A percentile compares a stretch with the other conserved stretches of the same genome.
Conservation (phyloP, 2,797 vertebrate species). For the Sebastes trivittatus region DNA sequence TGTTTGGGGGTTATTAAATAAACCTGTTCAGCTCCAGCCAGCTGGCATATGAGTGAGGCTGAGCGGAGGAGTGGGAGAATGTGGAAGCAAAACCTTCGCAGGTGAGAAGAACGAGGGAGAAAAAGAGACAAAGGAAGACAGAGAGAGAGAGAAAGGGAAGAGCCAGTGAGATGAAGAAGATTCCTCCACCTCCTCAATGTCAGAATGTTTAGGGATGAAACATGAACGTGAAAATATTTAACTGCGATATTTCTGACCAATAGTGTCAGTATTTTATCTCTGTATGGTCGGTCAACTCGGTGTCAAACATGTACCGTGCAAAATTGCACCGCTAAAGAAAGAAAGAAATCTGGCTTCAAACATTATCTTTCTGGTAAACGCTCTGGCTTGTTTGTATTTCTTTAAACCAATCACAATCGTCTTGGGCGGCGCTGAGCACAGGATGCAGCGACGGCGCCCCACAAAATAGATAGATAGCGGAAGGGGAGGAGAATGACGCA, state of each 20-base stretch:
- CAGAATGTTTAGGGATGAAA: background rate
- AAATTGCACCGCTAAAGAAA: background rate
- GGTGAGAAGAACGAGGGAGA: background rate
- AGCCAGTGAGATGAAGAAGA: slow-evolving; percentile 3
- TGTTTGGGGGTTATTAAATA: slow-evolving; percentile 27
- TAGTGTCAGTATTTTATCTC: background rate
- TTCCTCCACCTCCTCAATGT: background rate
- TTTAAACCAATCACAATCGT: background rate
- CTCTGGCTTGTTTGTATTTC: background rate
- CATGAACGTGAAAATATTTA: background rate
- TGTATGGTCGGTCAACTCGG: background rate
- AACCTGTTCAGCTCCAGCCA: slow-evolving; percentile 23
- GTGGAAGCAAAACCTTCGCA: slow-evolving; percentile 1
- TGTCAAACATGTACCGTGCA: background rate
- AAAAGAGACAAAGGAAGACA: background rate
- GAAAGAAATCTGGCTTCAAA: no score
- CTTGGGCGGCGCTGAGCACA: background rate
- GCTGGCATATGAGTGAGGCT: background rate
- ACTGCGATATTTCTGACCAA: background rate
- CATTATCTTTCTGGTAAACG: no score
- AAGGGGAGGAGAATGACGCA: no score
- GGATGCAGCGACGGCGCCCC: background rate
- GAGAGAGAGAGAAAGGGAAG: background rate
- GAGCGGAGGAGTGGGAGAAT: slow-evolving; percentile 15
- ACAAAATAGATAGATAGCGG: background rate